Evolutionary conservation across 30 jellyfish, hydroid and myxozoan species (phyloP), one percentile per base, ranked within the genome.

Genomic region (Aurelia sp.): DNA sequence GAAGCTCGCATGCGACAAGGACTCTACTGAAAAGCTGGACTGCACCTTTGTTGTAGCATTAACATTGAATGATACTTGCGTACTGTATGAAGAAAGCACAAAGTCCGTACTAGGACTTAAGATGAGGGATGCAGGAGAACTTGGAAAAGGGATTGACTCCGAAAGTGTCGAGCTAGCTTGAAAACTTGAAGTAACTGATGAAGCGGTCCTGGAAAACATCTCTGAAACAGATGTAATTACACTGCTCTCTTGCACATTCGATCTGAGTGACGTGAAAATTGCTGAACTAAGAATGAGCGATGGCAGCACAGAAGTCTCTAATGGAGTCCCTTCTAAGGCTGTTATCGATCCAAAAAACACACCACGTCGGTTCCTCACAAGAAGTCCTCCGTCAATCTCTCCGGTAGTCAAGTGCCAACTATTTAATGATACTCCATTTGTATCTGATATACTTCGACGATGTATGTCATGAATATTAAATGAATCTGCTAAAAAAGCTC

Each of bases 251-350:
- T 44, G 55, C 13, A 44, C 9, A 16, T 3, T 44, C 55, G 86
- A 44, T 6, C 64, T 40, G 20, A 64, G 35, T 22, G 93, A 84
- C 4, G 89, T 86, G 70, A 74, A 76, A 13, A 68, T 27, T 13
- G 72, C 85, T 2, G 89, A 75, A n/a, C 82, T 30, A 13, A 65
- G 16, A n/a, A 86, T 17, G 27, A 31, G 73, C 3, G 96, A 64
- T 4, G 96, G 92, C 20, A 80, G 1, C 22, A 62, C 76, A 22
- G 92, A 79, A 1, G 96, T 88, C 57, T 71, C 84, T 31, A 83
- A 76, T 1, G 98, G 98, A 0, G 98, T 92, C 63, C 98, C 98
- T 57, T 85, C 96, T 4, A 92, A 64, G 44, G 98, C 98, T 57
- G 93, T 86, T 11, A 92, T 87, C 11, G 98, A 86, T 20, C 98